phyloP scores from a whole-genome alignment of 2,113 vertebrate genomes.

The Leptobrachium leishanense region DNA sequence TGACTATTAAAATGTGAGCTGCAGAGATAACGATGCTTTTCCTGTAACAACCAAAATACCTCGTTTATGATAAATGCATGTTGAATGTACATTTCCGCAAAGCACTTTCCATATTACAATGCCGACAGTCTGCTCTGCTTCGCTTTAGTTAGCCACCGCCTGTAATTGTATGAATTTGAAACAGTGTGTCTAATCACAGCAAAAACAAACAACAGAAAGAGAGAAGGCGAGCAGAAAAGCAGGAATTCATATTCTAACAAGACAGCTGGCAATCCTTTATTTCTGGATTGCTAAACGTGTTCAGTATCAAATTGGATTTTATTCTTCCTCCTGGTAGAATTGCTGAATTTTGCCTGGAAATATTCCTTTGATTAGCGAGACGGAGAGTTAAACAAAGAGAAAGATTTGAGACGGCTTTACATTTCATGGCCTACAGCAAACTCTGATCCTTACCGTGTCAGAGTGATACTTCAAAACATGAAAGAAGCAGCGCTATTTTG shows the following conservation, averaged over 20 bases:
- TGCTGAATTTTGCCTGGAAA: neutral
- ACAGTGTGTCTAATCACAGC: neutral
- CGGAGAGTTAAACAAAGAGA: neutral
- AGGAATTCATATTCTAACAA: neutral
- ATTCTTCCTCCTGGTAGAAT: neutral
- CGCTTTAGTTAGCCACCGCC: no score
- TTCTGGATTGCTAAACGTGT: conserved; percentile 4
- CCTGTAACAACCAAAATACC: no score
- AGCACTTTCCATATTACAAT: no score
- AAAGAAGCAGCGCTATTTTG: neutral
- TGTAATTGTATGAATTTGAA: no score
- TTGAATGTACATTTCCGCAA: no score
- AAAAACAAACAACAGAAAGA: conserved; percentile 29
- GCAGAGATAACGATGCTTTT: no score
- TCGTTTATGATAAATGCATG: no score
- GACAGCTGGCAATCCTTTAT: conserved; percentile 21
- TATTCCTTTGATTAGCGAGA: conserved; percentile 25
- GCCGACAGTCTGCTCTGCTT: no score
- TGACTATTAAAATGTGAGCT: no score
- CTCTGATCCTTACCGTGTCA: conserved; percentile 19
- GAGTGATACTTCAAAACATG: neutral
- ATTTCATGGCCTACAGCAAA: neutral
- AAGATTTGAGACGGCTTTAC: neutral
- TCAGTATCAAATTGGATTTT: neutral
- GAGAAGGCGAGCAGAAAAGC: neutral